Evolutionary conservation across 2,113 vertebrate genomes (phyloP), one percentile per base, ranked within the genome.

Genomic region (Pampusana beccarii): DNA sequence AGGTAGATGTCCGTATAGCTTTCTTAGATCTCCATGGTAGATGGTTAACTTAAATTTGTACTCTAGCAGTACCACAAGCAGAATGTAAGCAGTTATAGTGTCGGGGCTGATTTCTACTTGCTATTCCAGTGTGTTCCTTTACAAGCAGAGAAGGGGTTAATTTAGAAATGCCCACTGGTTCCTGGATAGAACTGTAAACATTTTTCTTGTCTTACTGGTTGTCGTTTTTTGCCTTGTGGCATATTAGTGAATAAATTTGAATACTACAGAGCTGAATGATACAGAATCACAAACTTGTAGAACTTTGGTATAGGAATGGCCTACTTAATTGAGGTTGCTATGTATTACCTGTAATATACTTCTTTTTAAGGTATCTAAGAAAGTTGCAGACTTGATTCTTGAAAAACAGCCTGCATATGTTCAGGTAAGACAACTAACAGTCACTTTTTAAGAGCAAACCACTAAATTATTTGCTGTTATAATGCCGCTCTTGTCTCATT

Each of bases 331-430:
- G 51, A 71, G 16, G 67, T 69, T 96, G 51, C 51, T 87, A 0
- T 34, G 4, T 69, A 16, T 95, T 33, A 91, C 10, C 11, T 24
- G 7, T 36, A 77, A 31, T 91, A 36, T 56, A 95, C 40, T 92
- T 90, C 77, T 95, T 91, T 94, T 97, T 26, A 82, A 99, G 99
- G 99, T 99, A 80, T 99, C 99, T 87, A 99, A 99, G 98, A 99
- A 99, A 97, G 99, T 99, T 50, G 99, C 99, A 16, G 99, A 99
- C 98, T 98, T 99, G 96, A 99, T 99, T 96, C 98, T 99, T 97
- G 99, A 99, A 97, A 99, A 99, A 94, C 99, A 99, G 95, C 99
- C 99, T 29, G 98, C 99, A 18, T 99, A 99, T 96, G 99, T 99
- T 91, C 99, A 99, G 99, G 99, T 99, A 98, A 97, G 98, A 77